These are phyloP conservation scores for Poecile montanus DNA, from an alignment of 2,797 vertebrate species.

Conservation along the genomic window DNA sequence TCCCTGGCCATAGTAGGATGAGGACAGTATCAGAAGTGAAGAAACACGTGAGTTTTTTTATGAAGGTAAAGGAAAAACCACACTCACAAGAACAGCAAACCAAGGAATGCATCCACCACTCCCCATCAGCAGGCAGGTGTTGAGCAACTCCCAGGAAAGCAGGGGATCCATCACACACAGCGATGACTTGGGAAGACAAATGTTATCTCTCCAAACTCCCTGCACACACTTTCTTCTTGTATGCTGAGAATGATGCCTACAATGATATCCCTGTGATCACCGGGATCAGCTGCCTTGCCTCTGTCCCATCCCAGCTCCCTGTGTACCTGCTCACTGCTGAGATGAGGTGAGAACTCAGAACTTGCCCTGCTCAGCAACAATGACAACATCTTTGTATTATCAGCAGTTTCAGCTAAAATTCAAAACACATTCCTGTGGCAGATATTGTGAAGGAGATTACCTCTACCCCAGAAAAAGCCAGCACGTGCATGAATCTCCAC, in stretches of 20 bases:
- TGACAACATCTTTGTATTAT: background rate
- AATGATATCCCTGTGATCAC: background rate
- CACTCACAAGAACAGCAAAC: background rate
- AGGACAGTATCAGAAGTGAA: background rate
- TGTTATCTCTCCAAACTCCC: background rate
- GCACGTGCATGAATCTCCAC: background rate
- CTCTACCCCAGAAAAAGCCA: background rate
- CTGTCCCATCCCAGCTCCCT: background rate
- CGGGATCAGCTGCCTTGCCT: background rate
- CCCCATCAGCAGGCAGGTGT: background rate
- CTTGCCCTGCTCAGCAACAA: background rate
- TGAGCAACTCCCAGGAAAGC: background rate
- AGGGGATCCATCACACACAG: accelerated
- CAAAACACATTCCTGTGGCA: accelerated
- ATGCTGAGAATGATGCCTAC: background rate
- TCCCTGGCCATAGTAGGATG: background rate
- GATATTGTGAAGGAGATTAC: background rate
- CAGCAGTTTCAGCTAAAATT: background rate
- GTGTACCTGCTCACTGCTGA: accelerated
- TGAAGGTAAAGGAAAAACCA: background rate
- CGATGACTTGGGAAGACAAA: background rate
- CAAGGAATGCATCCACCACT: background rate
- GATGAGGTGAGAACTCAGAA: background rate
- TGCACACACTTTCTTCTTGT: background rate
- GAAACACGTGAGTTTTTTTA: background rate